phyloP scores from a whole-genome alignment of 2,888 invertebrate species.

The Troides helena region DNA sequence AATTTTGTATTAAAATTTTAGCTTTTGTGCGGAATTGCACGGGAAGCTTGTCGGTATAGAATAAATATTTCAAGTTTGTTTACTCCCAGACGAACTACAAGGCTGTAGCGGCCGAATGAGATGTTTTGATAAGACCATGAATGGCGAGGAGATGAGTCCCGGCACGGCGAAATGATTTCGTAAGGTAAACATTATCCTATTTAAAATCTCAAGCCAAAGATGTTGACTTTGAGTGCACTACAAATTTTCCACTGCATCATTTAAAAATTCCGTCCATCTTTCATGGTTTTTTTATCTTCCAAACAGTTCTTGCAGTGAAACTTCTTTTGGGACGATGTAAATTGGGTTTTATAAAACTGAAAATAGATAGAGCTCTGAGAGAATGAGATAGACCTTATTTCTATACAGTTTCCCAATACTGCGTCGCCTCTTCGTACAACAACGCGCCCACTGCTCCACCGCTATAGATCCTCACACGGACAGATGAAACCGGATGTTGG shows the following conservation, averaged over 20 bases:
- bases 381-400: too few species aligned
- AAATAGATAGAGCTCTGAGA: too few species aligned
- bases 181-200: slow-evolving; percentile 1
- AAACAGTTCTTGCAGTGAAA: too few species aligned
- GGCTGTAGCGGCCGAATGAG: neutral
- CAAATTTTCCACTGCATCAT: neutral
- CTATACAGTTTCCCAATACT: too few species aligned
- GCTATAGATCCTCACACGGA: too few species aligned
- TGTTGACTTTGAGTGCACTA: neutral
- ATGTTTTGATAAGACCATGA: neutral
- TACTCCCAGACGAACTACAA: neutral
- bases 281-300: neutral
- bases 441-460: too few species aligned
- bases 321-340: too few species aligned
- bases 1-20: neutral
- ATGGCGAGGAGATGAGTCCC: neutral
- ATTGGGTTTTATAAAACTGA: too few species aligned
- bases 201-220: neutral
- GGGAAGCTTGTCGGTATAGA: neutral
- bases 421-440: too few species aligned
- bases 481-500: too few species aligned
- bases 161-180: neutral
- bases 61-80: neutral
- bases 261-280: neutral
- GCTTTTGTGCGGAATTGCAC: neutral